Conservation (phyloP, 37 sponge, comb jelly and placozoan genomes). For the Halichondria panicea region DNA sequence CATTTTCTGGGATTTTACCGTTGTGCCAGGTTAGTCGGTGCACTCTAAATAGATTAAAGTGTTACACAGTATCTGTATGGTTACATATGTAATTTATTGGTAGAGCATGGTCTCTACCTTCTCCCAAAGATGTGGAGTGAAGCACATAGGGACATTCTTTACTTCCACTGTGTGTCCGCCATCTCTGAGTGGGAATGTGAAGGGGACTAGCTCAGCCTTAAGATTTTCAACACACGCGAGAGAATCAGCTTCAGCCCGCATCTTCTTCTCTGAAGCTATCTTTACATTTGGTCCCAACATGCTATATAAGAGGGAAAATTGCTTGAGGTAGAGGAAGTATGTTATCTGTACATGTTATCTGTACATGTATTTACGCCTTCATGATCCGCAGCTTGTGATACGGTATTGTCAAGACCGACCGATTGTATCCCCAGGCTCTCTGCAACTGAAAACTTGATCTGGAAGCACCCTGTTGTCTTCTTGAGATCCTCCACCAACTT, state of each 20-base stretch:
- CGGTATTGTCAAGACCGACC: too few relatives aligned
- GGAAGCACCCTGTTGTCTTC: too few relatives aligned
- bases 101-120: not conserved
- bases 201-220: slow-evolving; percentile 14
- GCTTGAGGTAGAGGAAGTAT: too few relatives aligned
- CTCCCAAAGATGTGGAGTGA: slow-evolving; percentile 7
- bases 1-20: slow-evolving; percentile 35
- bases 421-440: too few relatives aligned
- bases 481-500: too few relatives aligned
- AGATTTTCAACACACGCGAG: not conserved
- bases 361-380: too few relatives aligned
- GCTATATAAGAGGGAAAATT: too few relatives aligned
- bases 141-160: slow-evolving; percentile 22
- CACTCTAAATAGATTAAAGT: not conserved
- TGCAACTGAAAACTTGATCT: too few relatives aligned
- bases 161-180: slow-evolving; percentile 17
- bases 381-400: too few relatives aligned
- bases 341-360: too few relatives aligned
- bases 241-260: not conserved
- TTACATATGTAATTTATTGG: not conserved
- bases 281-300: too few relatives aligned
- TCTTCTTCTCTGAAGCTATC: too few relatives aligned
- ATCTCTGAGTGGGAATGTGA: slow-evolving; percentile 9
- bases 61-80: not conserved
- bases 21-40: slow-evolving; percentile 26